phyloP scores from a whole-genome alignment of 2,888 invertebrate genomes.

The Colletes collaris region DNA sequence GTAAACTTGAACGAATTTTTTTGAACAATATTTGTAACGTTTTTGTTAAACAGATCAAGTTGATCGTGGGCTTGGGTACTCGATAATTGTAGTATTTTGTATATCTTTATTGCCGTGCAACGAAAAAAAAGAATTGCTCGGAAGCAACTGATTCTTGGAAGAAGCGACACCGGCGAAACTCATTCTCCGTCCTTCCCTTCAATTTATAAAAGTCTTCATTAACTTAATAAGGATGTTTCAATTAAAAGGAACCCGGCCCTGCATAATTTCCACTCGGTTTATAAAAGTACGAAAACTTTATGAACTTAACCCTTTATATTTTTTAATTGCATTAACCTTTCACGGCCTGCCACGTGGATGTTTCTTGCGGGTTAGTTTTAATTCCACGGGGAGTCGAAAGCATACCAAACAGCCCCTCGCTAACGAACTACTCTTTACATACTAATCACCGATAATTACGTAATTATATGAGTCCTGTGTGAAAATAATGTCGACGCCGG shows the following conservation, averaged over 20 bases:
- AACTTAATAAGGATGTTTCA: constrained; percentile 33
- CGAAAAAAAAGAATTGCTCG: not conserved
- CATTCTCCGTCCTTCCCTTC: not conserved
- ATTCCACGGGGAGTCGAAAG: constrained; percentile 41
- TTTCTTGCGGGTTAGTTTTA: constrained; percentile 43
- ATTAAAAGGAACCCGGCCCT: constrained; percentile 18
- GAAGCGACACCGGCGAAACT: not conserved
- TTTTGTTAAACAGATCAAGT: no score
- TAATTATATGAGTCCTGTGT: constrained; percentile 33
- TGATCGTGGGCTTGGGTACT: no score
- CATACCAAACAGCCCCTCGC: constrained; percentile 34
- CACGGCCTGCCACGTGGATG: constrained; percentile 1
- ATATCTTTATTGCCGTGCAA: no score
- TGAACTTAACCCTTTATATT: constrained; percentile 26
- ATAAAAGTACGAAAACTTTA: constrained; percentile 11
- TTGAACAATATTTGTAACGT: no score
- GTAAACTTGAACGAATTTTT: no score
- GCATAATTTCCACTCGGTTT: constrained; percentile 18
- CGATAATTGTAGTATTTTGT: no score
- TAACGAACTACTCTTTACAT: constrained; percentile 43
- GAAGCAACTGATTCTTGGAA: constrained; percentile 11
- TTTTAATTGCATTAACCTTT: constrained; percentile 37
- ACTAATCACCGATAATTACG: constrained; percentile 45
- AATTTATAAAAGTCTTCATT: constrained; percentile 31
- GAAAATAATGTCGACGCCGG: constrained; percentile 31